A percentile compares a stretch with the other conserved stretches of the same genome.
phyloP scores from a whole-genome alignment of 2,113 vertebrate genomes.

The Cairina moschata region DNA sequence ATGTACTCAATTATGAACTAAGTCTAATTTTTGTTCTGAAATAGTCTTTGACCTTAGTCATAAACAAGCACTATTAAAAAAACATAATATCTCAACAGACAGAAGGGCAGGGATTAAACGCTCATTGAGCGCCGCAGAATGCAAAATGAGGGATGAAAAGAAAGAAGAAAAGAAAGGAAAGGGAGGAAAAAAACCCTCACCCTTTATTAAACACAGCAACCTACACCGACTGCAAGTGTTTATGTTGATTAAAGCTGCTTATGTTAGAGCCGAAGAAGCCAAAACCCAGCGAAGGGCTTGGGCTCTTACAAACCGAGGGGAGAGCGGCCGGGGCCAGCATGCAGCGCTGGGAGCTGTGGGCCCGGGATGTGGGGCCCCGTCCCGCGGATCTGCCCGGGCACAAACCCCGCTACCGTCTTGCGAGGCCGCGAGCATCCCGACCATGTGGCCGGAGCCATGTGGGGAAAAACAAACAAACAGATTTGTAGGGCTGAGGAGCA shows the following conservation, averaged over 20 bases:
- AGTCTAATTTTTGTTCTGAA: slow-evolving; percentile 85
- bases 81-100: slow-evolving; percentile 81
- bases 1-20: slow-evolving; percentile 84
- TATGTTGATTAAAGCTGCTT: slow-evolving; percentile 44
- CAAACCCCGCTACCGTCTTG: neutral
- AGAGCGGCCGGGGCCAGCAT: neutral
- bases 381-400: neutral
- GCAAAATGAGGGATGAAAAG: slow-evolving; percentile 64
- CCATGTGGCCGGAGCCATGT: slow-evolving; percentile 40
- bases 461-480: slow-evolving; percentile 32
- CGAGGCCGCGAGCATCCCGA: neutral
- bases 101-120: slow-evolving; percentile 80
- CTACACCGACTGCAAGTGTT: neutral
- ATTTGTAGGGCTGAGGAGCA: neutral
- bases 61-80: slow-evolving; percentile 86
- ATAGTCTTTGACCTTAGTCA: slow-evolving; percentile 83
- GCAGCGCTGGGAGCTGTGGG: neutral
- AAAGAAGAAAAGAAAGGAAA: neutral
- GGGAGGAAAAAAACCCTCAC: neutral
- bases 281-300: slow-evolving; percentile 30
- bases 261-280: slow-evolving; percentile 24
- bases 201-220: slow-evolving; percentile 28
- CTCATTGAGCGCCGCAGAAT: slow-evolving; percentile 57
- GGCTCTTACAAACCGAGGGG: neutral
- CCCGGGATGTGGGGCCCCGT: neutral